Base-by-base conservation (phyloP, 2,797 vertebrate genomes). In the Holocentrus rufus region DNA sequence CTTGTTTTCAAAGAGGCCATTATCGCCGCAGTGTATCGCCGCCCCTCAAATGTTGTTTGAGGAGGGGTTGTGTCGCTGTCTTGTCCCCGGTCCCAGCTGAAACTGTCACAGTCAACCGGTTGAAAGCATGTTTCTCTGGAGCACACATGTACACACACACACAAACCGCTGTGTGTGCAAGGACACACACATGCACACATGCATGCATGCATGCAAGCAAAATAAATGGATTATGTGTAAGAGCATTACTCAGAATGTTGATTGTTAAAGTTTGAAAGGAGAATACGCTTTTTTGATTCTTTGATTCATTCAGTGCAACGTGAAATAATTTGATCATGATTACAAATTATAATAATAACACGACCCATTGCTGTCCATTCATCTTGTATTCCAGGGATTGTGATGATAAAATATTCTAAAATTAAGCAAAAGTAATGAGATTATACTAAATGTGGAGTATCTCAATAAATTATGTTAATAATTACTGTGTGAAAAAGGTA, bases 1-100 rank as follows among this genome's bases (percentile, higher is more conserved):
- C 66, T 70, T 80, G 63, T 83, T 82, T 89, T 85, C 81, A 86
- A 86, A 90, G 87, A 79, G 72, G 71, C 75, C 81, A 86, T 89
- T 89, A 89, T 86, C 73, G 34, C 77, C 2, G 64, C 80, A 77
- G 75, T 68, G 85, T 55, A 81, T 63, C 65, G 25, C 77, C 81
- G 77, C 61, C 85, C 67, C 74, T 76, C 52, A 22, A 34, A 65
- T 74, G 76, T 78, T 88, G 87, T 89, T 89, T 89, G 85, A 88
- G 72, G 69, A 86, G 82, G 74, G 65, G 75, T 58, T 85, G 83
- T 80, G 80, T 83, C 61, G 49, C 49, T 53, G 76, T 74, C 74
- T 88, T 77, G 65, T 77, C 65, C 36, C 58, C 64, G 79, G 80
- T 87, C 84, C 76, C 84, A 79, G 82, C 65, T 85, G 86, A 90